These are phyloP conservation scores for Protosalanx chinensis DNA, from an alignment of 2,797 vertebrate genomes.

Conservation along the genomic window DNA sequence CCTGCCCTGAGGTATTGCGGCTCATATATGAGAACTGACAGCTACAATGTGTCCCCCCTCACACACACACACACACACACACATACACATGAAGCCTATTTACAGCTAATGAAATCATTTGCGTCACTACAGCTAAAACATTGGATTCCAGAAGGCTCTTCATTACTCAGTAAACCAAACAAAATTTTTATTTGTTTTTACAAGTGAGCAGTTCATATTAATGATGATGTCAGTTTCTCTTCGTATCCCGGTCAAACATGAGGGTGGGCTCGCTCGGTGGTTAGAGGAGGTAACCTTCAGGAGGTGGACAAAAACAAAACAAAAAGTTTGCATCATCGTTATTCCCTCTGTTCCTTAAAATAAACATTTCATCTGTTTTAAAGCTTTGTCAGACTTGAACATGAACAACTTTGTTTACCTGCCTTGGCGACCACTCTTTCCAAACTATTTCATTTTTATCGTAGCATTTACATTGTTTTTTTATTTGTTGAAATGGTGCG, in stretches of 20 bases:
- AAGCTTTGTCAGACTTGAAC: background rate
- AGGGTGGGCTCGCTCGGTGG: too few species aligned
- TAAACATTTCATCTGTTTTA: background rate
- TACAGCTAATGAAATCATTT: slow-evolving; percentile 48
- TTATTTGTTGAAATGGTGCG: background rate
- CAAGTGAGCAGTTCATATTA: background rate
- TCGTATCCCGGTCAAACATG: too few species aligned
- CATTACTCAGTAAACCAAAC: background rate
- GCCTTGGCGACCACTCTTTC: background rate
- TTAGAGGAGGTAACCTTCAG: too few species aligned
- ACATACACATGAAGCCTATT: slow-evolving; percentile 14
- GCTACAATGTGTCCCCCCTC: slow-evolving; percentile 41
- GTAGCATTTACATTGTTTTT: too few species aligned
- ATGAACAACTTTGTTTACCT: background rate
- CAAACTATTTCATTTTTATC: background rate
- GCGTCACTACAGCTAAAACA: slow-evolving; percentile 31
- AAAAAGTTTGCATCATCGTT: too few species aligned
- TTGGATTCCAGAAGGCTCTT: slow-evolving; percentile 16
- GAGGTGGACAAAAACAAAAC: too few species aligned
- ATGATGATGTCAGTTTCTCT: background rate
- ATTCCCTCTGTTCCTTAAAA: too few species aligned
- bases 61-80: slow-evolving; percentile 40
- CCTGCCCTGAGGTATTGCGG: slow-evolving; percentile 39
- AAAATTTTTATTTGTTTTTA: background rate
- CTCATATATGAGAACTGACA: slow-evolving; percentile 40